These are phyloP conservation scores for Dromaius novaehollandiae DNA, from an alignment of 2,113 vertebrate species.

Conservation along the genomic window DNA sequence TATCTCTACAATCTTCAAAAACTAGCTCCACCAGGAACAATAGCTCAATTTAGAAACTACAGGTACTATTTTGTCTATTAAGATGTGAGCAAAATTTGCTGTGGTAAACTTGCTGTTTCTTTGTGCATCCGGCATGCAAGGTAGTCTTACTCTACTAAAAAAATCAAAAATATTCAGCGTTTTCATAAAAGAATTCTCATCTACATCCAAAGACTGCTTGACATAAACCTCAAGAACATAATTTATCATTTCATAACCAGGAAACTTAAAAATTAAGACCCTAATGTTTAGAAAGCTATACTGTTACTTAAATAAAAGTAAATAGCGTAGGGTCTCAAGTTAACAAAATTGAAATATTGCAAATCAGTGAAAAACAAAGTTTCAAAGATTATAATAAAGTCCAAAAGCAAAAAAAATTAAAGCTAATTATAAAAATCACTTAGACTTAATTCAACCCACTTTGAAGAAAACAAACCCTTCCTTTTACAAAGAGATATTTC, in stretches of 20 bases:
- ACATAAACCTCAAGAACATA: background rate
- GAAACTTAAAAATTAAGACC: background rate
- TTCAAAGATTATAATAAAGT: background rate
- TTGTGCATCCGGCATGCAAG: background rate
- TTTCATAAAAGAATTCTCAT: background rate
- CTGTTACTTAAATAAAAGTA: background rate
- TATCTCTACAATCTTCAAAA: background rate
- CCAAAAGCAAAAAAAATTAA: background rate
- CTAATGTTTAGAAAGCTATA: background rate
- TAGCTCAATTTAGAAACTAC: background rate
- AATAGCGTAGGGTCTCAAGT: background rate
- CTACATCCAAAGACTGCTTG: background rate
- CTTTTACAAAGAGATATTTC: background rate
- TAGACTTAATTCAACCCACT: background rate
- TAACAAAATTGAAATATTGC: background rate
- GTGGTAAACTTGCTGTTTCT: background rate
- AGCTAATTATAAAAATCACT: background rate
- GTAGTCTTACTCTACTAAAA: background rate
- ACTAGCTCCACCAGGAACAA: constrained; percentile 20
- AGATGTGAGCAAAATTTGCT: background rate
- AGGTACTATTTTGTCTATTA: background rate
- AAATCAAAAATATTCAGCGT: background rate
- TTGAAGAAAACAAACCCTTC: background rate
- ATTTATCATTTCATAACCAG: background rate
- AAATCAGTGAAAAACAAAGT: background rate